Conservation (phyloP, 1,140 invertebrate genomes). For the Vanessa atalanta region DNA sequence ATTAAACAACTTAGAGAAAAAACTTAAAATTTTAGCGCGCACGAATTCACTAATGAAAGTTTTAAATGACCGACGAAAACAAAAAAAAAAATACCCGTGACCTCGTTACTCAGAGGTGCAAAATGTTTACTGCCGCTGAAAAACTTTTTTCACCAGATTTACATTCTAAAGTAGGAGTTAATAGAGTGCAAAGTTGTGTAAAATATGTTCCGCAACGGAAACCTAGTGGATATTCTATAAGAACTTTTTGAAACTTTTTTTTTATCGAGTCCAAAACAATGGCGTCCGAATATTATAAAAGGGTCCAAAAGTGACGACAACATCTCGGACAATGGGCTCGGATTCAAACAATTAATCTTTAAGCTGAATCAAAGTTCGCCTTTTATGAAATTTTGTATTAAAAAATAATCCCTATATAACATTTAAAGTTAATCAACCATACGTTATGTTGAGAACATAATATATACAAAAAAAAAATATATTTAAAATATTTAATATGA, state of each 20-base stretch:
- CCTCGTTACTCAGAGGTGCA: constrained; percentile 68
- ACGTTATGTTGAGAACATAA: not conserved
- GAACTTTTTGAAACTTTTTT: constrained; percentile 66
- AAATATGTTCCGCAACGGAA: constrained; percentile 13
- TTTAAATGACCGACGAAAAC: constrained; percentile 74
- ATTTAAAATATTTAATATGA: too few species aligned
- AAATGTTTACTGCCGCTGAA: constrained; percentile 47
- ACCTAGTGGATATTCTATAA: constrained; percentile 38
- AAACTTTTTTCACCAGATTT: constrained; percentile 36
- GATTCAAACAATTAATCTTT: constrained; percentile 75
- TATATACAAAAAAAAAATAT: too few species aligned
- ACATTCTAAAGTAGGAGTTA: constrained; percentile 35
- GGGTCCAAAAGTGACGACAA: constrained; percentile 60
- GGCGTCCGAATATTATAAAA: constrained; percentile 68
- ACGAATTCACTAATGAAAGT: constrained; percentile 77
- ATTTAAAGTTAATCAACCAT: constrained; percentile 5
- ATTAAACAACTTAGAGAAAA: constrained; percentile 62
- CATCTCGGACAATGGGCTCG: constrained; percentile 58
- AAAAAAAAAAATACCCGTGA: constrained; percentile 64
- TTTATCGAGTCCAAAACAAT: constrained; percentile 73
- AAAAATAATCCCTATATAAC: constrained; percentile 5
- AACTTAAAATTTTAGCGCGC: constrained; percentile 44
- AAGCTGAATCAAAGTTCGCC: constrained; percentile 28
- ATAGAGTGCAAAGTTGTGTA: constrained; percentile 41
- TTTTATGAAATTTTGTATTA: constrained; percentile 41